phyloP scores from a whole-genome alignment of 2,113 vertebrate genomes.

The Phalacrocorax aristotelis region DNA sequence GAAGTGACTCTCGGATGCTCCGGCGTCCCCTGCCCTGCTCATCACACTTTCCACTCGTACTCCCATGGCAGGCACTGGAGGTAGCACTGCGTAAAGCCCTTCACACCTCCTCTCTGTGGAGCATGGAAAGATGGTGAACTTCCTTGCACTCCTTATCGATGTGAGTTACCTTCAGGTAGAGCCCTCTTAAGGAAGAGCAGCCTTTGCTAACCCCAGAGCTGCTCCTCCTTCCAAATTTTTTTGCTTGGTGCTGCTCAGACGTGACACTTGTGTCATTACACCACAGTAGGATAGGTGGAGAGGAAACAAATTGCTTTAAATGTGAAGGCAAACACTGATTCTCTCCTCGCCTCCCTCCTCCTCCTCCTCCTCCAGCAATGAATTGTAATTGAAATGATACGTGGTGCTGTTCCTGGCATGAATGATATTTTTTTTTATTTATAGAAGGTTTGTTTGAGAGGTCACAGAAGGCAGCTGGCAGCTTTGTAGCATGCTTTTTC shows the following conservation, averaged over 20 bases:
- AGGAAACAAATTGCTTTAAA: not conserved
- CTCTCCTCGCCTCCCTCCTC: not conserved
- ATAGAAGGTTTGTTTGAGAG: not conserved
- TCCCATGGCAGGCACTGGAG: rapidly evolving
- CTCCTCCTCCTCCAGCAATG: not conserved
- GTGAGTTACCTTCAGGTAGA: not conserved
- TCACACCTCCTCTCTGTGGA: not conserved
- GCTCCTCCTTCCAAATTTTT: not conserved
- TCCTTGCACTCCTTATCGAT: not conserved
- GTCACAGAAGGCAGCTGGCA: not conserved
- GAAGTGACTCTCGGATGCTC: not conserved
- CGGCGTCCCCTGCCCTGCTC: not conserved
- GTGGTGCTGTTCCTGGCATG: not conserved
- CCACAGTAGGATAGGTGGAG: not conserved
- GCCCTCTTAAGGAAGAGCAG: not conserved
- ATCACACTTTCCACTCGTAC: rapidly evolving
- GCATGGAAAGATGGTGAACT: rapidly evolving
- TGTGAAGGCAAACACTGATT: not conserved
- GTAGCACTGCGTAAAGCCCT: not conserved
- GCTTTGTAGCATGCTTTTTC: not conserved
- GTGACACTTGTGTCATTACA: not conserved
- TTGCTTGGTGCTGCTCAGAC: not conserved
- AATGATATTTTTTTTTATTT: not conserved
- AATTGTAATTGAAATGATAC: rapidly evolving
- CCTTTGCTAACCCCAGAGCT: not conserved